Percentiles rank a stretch among this genome's conserved stretches.
Conservation (phyloP, 2,888 invertebrate genomes). For the Drosophila quinaria region DNA sequence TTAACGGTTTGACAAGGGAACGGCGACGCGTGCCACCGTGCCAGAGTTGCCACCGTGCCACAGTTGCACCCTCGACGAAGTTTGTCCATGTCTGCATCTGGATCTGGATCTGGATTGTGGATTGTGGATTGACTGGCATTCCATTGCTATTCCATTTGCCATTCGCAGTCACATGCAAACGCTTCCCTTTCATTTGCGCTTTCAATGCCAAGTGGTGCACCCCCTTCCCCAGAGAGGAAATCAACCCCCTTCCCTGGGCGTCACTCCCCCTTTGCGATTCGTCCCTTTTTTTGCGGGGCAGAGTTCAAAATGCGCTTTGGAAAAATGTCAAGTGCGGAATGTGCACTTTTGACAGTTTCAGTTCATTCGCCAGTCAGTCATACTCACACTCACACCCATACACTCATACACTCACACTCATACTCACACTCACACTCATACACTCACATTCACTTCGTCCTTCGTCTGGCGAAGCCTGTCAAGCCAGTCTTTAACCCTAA, state of each 20-base stretch:
- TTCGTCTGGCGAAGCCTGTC: conserved; percentile 35
- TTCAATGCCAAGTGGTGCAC: conserved; percentile 71
- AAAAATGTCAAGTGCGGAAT: conserved; percentile 82
- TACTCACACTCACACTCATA: background rate
- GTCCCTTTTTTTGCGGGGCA: conserved; percentile 19
- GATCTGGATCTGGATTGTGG: background rate
- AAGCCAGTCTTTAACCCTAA: conserved; percentile 54
- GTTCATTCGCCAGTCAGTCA: conserved; percentile 71
- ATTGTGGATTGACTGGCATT: conserved; percentile 53
- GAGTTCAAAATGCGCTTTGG: conserved; percentile 74
- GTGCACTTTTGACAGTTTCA: conserved; percentile 84
- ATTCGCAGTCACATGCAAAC: too few species aligned
- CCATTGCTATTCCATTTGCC: conserved; percentile 61
- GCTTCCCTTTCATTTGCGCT: conserved; percentile 75
- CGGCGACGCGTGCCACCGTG: conserved; percentile 53
- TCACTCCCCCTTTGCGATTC: background rate
- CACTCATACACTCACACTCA: conserved; percentile 3
- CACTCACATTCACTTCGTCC: conserved; percentile 5
- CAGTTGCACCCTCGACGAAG: conserved; percentile 3
- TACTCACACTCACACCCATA: conserved; percentile 13
- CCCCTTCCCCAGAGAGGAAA: conserved; percentile 12
- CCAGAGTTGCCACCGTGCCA: conserved; percentile 7
- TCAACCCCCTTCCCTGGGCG: background rate
- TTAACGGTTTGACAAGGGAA: conserved; percentile 63
- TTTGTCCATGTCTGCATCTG: conserved; percentile 15